Conservation (phyloP, 1,140 invertebrate species). For the Ptiloglossa arizonensis region DNA sequence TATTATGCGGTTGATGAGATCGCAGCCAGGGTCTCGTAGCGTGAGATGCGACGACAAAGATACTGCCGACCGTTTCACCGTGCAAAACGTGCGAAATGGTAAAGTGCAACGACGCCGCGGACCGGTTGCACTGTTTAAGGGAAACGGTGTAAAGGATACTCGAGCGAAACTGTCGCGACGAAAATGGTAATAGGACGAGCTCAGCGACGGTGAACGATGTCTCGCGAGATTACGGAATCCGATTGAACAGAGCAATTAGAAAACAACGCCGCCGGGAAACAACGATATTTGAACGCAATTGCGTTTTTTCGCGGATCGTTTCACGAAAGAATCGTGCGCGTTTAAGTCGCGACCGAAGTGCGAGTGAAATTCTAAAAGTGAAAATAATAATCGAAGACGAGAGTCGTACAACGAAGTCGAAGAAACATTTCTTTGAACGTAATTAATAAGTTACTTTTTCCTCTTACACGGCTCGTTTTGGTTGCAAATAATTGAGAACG, state of each 20-base stretch:
- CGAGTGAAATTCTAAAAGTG: no score
- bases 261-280: not conserved
- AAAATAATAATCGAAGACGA: no score
- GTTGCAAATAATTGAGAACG: no score
- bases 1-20: slow-evolving; percentile 46
- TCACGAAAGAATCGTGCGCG: no score
- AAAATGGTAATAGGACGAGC: slow-evolving; percentile 32
- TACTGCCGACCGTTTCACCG: not conserved
- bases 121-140: slow-evolving; percentile 36
- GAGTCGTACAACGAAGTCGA: no score
- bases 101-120: not conserved
- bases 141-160: not conserved
- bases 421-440: no score
- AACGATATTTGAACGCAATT: not conserved
- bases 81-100: slow-evolving; percentile 30
- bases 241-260: not conserved
- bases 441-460: no score
- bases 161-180: slow-evolving; percentile 11
- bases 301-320: no score
- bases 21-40: slow-evolving; percentile 10
- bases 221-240: slow-evolving; percentile 1
- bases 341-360: no score
- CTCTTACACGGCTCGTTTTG: no score
- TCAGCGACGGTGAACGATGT: slow-evolving; percentile 3
- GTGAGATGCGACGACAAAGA: slow-evolving; percentile 30